Evolutionary conservation across 2,113 vertebrate genomes (phyloP).

Genomic region (Vireo altiloquus): DNA sequence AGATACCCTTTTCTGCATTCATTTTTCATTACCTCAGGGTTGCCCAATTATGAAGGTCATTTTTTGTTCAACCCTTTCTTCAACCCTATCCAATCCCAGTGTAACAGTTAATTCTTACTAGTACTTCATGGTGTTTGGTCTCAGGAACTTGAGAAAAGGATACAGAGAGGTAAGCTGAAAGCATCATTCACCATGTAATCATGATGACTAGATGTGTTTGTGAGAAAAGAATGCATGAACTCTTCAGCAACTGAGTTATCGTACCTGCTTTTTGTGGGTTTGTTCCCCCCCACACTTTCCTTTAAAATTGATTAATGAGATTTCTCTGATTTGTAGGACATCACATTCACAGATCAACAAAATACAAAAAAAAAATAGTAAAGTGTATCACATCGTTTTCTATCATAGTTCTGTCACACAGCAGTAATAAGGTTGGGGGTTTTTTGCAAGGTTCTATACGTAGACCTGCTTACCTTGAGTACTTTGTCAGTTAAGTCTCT

Average conservation of each 20-base stretch:
- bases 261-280: neutral
- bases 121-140: neutral
- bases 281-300: neutral
- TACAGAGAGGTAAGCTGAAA: neutral
- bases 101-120: neutral
- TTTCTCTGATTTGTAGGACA: neutral
- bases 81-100: neutral
- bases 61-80: neutral
- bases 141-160: neutral
- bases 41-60: neutral
- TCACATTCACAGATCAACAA: neutral
- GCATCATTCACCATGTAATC: neutral
- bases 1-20: neutral
- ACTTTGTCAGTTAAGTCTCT: neutral
- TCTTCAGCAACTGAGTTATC: neutral
- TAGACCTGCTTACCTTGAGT: neutral
- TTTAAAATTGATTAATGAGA: neutral
- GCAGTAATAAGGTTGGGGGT: neutral
- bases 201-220: neutral
- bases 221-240: neutral
- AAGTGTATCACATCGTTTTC: neutral
- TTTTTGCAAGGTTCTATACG: neutral
- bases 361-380: neutral
- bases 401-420: neutral
- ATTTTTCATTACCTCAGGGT: neutral